These are phyloP conservation scores for Anarhynchus alexandrinus DNA, from an alignment of 2,113 vertebrate species.

Conservation along the genomic window DNA sequence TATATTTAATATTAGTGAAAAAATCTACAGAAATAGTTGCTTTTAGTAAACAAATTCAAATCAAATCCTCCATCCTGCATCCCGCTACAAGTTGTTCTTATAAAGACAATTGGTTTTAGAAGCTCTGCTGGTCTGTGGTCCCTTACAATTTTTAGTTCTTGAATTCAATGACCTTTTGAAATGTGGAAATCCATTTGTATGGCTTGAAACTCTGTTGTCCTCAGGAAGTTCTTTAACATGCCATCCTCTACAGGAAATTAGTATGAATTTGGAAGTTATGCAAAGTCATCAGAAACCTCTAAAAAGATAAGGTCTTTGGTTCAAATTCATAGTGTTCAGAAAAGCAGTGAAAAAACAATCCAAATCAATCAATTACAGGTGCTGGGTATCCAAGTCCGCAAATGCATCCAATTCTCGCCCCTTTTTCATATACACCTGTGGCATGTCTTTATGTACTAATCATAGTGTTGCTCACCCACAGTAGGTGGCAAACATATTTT, in stretches of 20 bases:
- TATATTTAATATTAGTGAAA: background rate
- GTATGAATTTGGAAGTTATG: background rate
- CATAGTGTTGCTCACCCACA: background rate
- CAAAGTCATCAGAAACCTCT: background rate
- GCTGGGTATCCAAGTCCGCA: background rate
- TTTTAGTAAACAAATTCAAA: background rate
- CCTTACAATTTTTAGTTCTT: background rate
- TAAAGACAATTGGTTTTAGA: background rate
- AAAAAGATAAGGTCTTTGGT: background rate
- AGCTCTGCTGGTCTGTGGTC: background rate
- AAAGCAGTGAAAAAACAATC: background rate
- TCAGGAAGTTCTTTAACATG: background rate
- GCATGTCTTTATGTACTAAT: background rate
- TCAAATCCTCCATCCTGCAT: background rate
- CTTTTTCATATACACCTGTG: background rate
- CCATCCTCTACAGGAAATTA: background rate
- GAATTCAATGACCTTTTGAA: background rate
- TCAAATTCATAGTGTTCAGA: background rate
- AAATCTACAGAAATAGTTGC: background rate
- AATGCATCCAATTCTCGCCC: background rate
- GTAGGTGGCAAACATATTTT: background rate
- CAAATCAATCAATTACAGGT: background rate
- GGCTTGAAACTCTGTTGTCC: background rate
- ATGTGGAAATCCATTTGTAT: background rate
- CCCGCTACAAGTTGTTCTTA: background rate